phyloP scores from a whole-genome alignment of 1,140 invertebrate genomes.

The Bathynomus jamesi region DNA sequence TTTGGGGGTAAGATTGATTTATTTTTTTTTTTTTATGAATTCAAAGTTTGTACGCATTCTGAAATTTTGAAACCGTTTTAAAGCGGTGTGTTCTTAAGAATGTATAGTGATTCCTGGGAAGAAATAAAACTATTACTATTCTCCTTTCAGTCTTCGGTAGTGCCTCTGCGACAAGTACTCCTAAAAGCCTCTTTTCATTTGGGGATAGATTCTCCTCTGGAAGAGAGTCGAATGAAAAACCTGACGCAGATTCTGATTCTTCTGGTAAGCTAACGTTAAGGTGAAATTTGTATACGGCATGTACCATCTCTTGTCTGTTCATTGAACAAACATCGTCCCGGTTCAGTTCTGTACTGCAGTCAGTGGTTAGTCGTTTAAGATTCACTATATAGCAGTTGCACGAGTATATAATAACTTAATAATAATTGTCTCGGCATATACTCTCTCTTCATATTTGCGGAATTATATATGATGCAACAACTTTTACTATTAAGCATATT shows the following conservation, averaged over 20 bases:
- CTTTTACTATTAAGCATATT: too few species aligned
- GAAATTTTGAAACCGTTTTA: background rate
- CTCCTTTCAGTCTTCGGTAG: background rate
- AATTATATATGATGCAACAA: too few species aligned
- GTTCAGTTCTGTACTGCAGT: background rate
- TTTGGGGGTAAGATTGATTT: background rate
- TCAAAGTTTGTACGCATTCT: background rate
- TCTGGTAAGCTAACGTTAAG: background rate
- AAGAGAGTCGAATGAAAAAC: too few species aligned
- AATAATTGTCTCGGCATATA: too few species aligned
- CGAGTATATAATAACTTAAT: too few species aligned
- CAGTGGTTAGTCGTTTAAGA: too few species aligned
- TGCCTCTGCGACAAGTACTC: background rate
- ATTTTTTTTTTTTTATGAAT: background rate
- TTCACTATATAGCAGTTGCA: too few species aligned
- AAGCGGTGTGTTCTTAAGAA: background rate
- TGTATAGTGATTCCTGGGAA: background rate
- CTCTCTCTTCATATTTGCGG: too few species aligned
- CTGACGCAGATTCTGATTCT: background rate
- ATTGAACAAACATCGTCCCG: background rate
- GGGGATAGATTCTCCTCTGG: background rate
- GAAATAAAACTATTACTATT: background rate
- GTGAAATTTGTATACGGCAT: background rate
- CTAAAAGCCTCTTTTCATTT: background rate
- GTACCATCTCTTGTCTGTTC: background rate